A percentile compares a stretch with the other conserved stretches of the same genome.
These are phyloP conservation scores for Leptestheria dahalacensis DNA, from an alignment of 1,140 invertebrate genomes.

Conservation along the genomic window DNA sequence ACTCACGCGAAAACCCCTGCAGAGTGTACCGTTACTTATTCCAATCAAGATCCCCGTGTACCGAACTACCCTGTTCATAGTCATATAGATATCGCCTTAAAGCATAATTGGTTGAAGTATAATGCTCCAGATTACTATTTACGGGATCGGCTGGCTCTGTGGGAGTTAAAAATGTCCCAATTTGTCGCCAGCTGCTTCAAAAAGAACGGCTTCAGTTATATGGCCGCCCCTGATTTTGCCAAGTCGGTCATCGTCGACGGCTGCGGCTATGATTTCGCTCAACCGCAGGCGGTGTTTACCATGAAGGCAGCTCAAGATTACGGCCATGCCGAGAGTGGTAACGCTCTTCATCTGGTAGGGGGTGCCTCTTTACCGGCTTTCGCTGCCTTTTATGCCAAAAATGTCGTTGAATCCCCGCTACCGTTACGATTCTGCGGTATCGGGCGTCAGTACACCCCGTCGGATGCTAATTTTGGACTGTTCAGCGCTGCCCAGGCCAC, in stretches of 20 bases:
- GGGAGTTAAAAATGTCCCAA: conserved; percentile 43
- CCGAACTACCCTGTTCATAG: conserved; percentile 18
- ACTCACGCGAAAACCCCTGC: conserved; percentile 44
- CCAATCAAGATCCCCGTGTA: background rate
- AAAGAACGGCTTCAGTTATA: conserved; percentile 33
- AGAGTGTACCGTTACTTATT: conserved; percentile 31
- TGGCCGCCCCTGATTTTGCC: conserved; percentile 48
- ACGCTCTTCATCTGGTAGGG: conserved; percentile 45
- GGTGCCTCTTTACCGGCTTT: conserved; percentile 43
- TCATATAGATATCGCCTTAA: conserved; percentile 41
- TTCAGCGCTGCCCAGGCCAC: conserved; percentile 45
- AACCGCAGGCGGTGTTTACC: conserved; percentile 36
- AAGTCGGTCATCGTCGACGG: conserved; percentile 50
- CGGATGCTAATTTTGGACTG: conserved; percentile 29
- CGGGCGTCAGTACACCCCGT: conserved; percentile 43
- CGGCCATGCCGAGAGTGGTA: conserved; percentile 28
- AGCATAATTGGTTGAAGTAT: conserved; percentile 38
- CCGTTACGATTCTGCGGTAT: conserved; percentile 43
- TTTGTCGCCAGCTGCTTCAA: conserved; percentile 33
- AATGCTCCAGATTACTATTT: conserved; percentile 44
- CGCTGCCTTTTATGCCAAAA: conserved; percentile 43
- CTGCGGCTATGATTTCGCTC: conserved; percentile 38
- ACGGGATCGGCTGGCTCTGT: conserved; percentile 40
- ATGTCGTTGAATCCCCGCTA: conserved; percentile 34
- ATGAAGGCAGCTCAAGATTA: conserved; percentile 33